Evolutionary conservation across 2,113 vertebrate genomes (phyloP), one percentile per base, ranked within the genome.

Genomic region (Ammospiza nelsoni): DNA sequence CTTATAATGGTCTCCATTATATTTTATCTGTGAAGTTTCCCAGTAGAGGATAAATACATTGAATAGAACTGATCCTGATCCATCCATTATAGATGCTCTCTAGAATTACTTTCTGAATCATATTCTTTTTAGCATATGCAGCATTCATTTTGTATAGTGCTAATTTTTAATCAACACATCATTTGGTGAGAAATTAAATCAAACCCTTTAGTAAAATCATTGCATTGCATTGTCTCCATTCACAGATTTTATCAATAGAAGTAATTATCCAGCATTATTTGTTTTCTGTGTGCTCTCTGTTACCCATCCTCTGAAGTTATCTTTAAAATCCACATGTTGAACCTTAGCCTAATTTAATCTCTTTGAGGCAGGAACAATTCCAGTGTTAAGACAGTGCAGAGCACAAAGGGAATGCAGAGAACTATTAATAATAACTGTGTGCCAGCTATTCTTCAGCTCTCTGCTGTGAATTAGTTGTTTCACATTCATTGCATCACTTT

Each of bases 121-220:
- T 58, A 83, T 63, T 83, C 87, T 90, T 85, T 87, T 76, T 85
- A 79, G 46, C 71, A 92, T 75, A 51, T 85, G 82, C 58, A 69
- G 74, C 71, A 66, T 91, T 95, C 69, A 95, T 93, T 95, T 92
- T 95, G 59, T 91, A 95, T 95, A 88, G 84, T 48, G 67, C 89
- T 95, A 93, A 95, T 95, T 96, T 95, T 95, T 92, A 96, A 96
- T 94, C 96, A 97, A 51, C 73, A 61, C 61, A 88, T 91, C 46
- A 95, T 94, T 95, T 79, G 78, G 63, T 73, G 55, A 87, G 84
- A 87, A 94, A 96, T 89, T 67, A 90, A 55, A 91, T 71, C 46
- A 83, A 95, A 80, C 59, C 51, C 52, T 89, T 91, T 48, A 80
- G 75, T 83, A 88, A 92, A 92, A 95, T 91, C 67, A 95, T 80